Evolutionary conservation across 2,888 invertebrate species (phyloP).

Genomic region (Leucoma salicis): DNA sequence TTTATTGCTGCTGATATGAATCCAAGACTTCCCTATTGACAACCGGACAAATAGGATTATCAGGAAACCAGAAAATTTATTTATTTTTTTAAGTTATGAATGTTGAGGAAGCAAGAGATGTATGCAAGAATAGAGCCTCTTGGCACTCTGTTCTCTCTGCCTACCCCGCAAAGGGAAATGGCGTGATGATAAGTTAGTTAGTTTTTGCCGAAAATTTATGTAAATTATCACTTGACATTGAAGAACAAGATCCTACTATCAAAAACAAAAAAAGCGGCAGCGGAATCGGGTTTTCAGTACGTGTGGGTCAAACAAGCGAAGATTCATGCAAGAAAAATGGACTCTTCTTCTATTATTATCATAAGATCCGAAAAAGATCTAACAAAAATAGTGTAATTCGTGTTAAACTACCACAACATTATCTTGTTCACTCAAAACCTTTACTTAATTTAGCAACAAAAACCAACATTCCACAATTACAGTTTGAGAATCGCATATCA

Average conservation of each 20-base stretch:
- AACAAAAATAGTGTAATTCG: too few relatives aligned
- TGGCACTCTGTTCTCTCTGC: too few relatives aligned
- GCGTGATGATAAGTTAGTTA: too few relatives aligned
- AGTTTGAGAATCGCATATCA: too few relatives aligned
- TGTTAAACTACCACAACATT: too few relatives aligned
- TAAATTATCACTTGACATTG: background rate
- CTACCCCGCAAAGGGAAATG: too few relatives aligned
- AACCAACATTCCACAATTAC: too few relatives aligned
- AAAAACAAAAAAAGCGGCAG: slow-evolving; percentile 3
- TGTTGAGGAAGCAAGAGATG: too few relatives aligned
- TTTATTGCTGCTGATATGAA: background rate
- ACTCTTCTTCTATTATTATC: background rate
- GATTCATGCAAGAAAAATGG: slow-evolving; percentile 17
- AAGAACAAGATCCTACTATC: background rate
- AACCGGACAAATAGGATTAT: background rate
- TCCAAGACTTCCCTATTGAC: background rate
- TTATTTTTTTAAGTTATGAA: too few relatives aligned
- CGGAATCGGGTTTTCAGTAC: slow-evolving; percentile 6
- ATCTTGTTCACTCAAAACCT: too few relatives aligned
- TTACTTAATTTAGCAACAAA: too few relatives aligned
- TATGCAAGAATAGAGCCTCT: too few relatives aligned
- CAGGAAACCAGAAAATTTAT: background rate
- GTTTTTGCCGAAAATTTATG: background rate
- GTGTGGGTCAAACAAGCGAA: slow-evolving; percentile 14
- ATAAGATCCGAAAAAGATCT: background rate